A percentile compares a stretch with the other conserved stretches of the same genome.
These are phyloP conservation scores for Cyanoramphus novaezelandiae DNA, from an alignment of 2,113 vertebrate species.

Conservation along the genomic window DNA sequence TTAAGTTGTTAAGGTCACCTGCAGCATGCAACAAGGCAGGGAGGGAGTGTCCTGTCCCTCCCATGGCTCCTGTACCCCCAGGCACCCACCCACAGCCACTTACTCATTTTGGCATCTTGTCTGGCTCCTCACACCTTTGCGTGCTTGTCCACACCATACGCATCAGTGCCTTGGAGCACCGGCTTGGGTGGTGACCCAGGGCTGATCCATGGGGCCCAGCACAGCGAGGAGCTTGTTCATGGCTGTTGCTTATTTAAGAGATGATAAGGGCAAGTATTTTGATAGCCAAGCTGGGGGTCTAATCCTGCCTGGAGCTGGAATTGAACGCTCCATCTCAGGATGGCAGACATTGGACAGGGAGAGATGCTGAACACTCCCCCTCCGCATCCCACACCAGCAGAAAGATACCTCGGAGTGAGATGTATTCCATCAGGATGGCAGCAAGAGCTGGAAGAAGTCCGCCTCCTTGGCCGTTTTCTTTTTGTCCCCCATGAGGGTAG, in stretches of 20 bases:
- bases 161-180: neutral
- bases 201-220: neutral
- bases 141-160: fast-evolving
- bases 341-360: neutral
- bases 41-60: neutral
- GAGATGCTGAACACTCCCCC: neutral
- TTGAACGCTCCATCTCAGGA: neutral
- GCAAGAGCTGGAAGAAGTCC: neutral
- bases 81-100: neutral
- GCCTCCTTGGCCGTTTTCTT: fast-evolving
- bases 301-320: neutral
- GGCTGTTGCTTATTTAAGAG: neutral
- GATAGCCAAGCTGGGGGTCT: neutral
- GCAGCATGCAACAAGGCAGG: neutral
- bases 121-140: neutral
- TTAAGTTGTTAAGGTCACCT: neutral
- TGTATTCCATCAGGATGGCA: neutral
- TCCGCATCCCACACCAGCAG: neutral
- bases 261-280: neutral
- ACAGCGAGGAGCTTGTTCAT: neutral
- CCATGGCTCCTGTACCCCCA: neutral
- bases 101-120: neutral
- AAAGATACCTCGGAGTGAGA: neutral
- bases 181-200: neutral
- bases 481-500: neutral